These are phyloP conservation scores for Pampus argenteus DNA, from an alignment of 2,797 vertebrate species.

Conservation along the genomic window DNA sequence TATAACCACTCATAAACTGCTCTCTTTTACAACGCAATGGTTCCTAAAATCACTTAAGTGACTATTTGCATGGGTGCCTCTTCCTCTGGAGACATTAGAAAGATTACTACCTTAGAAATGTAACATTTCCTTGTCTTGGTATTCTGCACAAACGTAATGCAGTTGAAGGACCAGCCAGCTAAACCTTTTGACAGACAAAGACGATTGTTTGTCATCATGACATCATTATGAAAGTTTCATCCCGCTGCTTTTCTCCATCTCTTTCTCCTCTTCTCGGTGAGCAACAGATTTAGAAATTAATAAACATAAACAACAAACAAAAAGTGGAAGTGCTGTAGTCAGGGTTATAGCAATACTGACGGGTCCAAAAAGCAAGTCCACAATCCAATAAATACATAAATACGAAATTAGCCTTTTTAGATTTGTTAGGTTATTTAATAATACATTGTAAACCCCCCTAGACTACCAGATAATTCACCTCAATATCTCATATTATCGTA, in stretches of 20 bases:
- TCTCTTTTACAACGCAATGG: not conserved
- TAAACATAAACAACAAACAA: no score
- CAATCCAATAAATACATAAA: not conserved
- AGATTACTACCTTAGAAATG: slow-evolving; percentile 4
- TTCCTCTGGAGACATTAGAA: not conserved
- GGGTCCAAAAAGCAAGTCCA: no score
- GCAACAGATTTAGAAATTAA: no score
- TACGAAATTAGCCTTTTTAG: not conserved
- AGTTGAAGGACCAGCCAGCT: not conserved
- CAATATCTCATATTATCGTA: not conserved
- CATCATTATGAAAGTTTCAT: not conserved
- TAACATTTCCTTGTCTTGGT: not conserved
- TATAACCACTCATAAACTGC: slow-evolving; percentile 28
- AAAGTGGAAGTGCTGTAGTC: not conserved
- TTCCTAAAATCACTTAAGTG: not conserved
- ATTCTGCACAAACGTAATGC: not conserved
- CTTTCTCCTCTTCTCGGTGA: not conserved
- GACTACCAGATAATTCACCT: not conserved
- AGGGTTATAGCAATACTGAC: not conserved
- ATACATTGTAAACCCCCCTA: no score
- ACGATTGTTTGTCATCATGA: not conserved
- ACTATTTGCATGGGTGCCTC: not conserved
- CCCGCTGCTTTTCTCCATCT: not conserved
- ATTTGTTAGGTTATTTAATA: no score
- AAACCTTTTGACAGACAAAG: not conserved